Evolutionary conservation across 2,113 vertebrate species (phyloP).

Genomic region (Channa argus): DNA sequence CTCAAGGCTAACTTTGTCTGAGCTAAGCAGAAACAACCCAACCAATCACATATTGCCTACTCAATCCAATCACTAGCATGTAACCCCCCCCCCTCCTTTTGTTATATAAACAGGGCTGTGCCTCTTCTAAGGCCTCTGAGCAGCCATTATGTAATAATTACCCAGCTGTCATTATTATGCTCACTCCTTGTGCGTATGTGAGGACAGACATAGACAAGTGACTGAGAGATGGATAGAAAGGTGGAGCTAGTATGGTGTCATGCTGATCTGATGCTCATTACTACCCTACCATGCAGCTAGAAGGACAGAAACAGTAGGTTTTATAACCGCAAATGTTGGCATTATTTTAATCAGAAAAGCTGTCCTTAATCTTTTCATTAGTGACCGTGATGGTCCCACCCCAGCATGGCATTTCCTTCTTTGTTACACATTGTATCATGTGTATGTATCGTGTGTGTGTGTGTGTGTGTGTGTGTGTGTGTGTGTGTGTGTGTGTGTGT

Average conservation of each 20-base stretch:
- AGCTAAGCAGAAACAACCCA: conserved; percentile 22
- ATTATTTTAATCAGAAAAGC: conserved; percentile 15
- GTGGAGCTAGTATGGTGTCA: background rate
- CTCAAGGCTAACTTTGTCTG: conserved; percentile 48
- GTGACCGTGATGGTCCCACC: background rate
- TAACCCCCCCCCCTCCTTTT: background rate
- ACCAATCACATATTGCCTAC: conserved; percentile 40
- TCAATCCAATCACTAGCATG: conserved; percentile 49
- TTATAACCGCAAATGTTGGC: conserved; percentile 23
- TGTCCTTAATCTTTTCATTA: conserved; percentile 35
- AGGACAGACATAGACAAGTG: conserved; percentile 4
- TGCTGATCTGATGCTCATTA: conserved; percentile 11
- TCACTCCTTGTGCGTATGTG: conserved; percentile 19
- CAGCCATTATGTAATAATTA: conserved; percentile 74
- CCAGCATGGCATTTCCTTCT: background rate
- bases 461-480: too few relatives aligned
- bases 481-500: too few relatives aligned
- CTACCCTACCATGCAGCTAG: background rate
- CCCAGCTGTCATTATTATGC: conserved; percentile 60
- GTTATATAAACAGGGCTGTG: conserved; percentile 53
- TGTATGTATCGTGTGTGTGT: too few relatives aligned
- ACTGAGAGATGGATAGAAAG: background rate
- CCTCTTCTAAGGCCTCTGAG: conserved; percentile 47
- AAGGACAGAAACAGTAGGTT: conserved; percentile 10
- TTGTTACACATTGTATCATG: background rate